These are phyloP conservation scores for Tenthredo mesomela DNA, from an alignment of 2,888 invertebrate genomes.

Conservation along the genomic window DNA sequence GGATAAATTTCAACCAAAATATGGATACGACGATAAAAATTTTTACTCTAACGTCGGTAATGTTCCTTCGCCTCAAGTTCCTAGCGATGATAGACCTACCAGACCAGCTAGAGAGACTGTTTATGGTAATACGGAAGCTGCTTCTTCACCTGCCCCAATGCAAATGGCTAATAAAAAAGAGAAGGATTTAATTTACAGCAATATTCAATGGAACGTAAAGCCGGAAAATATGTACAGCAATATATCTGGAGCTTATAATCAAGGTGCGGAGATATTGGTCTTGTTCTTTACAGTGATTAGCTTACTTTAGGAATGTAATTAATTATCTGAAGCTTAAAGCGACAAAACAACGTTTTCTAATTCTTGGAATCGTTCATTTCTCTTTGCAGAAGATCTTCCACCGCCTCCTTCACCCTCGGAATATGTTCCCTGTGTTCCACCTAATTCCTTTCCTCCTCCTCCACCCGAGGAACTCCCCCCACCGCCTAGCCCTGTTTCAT, in stretches of 20 bases:
- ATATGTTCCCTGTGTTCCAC: slow-evolving; percentile 72
- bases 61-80: slow-evolving; percentile 71
- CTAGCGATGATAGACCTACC: slow-evolving; percentile 67
- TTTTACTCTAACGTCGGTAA: slow-evolving; percentile 75
- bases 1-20: slow-evolving; percentile 72
- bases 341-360: slow-evolving; percentile 46
- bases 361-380: slow-evolving; percentile 62
- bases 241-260: slow-evolving; percentile 72
- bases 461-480: slow-evolving; percentile 86
- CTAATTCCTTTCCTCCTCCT: slow-evolving; percentile 77
- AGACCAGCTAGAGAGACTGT: slow-evolving; percentile 70
- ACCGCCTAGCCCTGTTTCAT: slow-evolving; percentile 94
- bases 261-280: slow-evolving; percentile 61
- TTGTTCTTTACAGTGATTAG: background rate
- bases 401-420: slow-evolving; percentile 80
- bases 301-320: slow-evolving; percentile 21
- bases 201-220: slow-evolving; percentile 79
- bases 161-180: slow-evolving; percentile 74
- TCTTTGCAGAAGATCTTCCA: slow-evolving; percentile 81
- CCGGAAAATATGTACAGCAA: slow-evolving; percentile 82
- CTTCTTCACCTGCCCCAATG: slow-evolving; percentile 67
- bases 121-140: slow-evolving; percentile 75
- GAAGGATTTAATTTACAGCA: slow-evolving; percentile 80
- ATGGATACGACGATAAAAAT: slow-evolving; percentile 72
- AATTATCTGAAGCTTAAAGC: slow-evolving; percentile 33